Percentiles rank a stretch among this genome's conserved stretches.
Conservation (phyloP, 2,888 invertebrate genomes). For the Vesta saturnalis region DNA sequence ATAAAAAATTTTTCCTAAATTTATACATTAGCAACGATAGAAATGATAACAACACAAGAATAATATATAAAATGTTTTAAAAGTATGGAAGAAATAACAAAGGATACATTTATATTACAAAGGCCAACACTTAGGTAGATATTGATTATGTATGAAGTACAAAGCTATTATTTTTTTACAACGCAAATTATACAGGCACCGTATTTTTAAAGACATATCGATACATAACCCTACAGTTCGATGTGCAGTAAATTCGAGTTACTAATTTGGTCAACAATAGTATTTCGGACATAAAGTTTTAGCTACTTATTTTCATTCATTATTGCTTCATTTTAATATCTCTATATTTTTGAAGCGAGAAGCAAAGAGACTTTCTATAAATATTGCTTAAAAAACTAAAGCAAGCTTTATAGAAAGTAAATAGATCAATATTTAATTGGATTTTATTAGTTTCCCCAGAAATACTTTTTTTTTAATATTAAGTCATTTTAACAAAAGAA, state of each 20-base stretch:
- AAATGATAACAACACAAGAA: background rate
- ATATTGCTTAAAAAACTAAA: background rate
- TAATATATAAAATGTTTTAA: constrained; percentile 9
- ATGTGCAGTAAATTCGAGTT: constrained; percentile 40
- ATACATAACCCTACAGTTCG: constrained; percentile 32
- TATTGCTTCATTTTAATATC: constrained; percentile 29
- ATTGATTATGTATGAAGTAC: constrained; percentile 24
- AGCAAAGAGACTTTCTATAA: constrained; percentile 23
- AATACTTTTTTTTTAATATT: background rate
- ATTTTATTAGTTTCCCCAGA: constrained; percentile 32
- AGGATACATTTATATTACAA: constrained; percentile 22
- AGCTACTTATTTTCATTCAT: constrained; percentile 27
- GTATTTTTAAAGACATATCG: constrained; percentile 32
- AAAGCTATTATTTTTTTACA: constrained; percentile 27
- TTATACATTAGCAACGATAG: constrained; percentile 9
- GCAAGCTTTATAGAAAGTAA: constrained; percentile 6
- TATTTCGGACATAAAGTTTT: constrained; percentile 18
- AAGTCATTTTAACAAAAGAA: background rate
- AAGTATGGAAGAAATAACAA: constrained; percentile 29
- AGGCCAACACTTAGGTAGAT: constrained; percentile 29
- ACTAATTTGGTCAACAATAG: constrained; percentile 34
- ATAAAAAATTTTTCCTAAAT: constrained; percentile 10
- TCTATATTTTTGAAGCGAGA: constrained; percentile 24
- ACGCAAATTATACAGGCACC: constrained; percentile 36
- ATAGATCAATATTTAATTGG: constrained; percentile 23